phyloP scores from a whole-genome alignment of 2,113 vertebrate species.

The Connochaetes taurinus region DNA sequence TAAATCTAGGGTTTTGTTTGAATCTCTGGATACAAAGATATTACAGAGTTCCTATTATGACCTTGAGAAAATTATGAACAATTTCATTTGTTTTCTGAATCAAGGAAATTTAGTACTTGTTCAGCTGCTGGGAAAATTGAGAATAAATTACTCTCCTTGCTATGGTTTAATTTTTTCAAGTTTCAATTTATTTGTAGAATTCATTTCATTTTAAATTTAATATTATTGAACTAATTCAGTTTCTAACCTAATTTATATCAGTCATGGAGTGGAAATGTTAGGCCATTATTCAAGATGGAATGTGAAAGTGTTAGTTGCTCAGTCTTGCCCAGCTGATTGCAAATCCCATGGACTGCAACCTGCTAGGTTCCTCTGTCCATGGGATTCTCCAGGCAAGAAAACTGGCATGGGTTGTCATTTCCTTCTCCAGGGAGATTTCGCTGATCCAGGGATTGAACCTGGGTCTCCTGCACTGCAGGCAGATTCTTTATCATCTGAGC shows the following conservation, averaged over 20 bases:
- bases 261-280: not conserved
- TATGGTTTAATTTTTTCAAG: not conserved
- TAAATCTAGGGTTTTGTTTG: constrained; percentile 32
- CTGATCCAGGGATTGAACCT: not conserved
- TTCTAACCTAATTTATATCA: constrained; percentile 13
- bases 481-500: not conserved
- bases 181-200: constrained; percentile 14
- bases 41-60: not conserved
- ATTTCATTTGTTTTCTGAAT: constrained; percentile 37
- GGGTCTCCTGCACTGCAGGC: not conserved
- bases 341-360: not conserved
- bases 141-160: not conserved
- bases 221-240: constrained; percentile 5
- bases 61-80: constrained; percentile 36
- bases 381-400: not conserved
- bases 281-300: not conserved
- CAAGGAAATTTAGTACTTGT: not conserved
- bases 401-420: not conserved
- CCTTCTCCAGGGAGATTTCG: not conserved
- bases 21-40: not conserved
- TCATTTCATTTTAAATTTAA: constrained; percentile 25
- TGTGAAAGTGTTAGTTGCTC: not conserved
- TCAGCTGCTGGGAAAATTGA: not conserved
- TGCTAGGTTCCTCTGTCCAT: not conserved
- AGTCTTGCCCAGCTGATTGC: not conserved